A percentile compares a stretch with the other conserved stretches of the same genome.
Conservation (phyloP, 2,113 vertebrate genomes). For the Tupaia tana region DNA sequence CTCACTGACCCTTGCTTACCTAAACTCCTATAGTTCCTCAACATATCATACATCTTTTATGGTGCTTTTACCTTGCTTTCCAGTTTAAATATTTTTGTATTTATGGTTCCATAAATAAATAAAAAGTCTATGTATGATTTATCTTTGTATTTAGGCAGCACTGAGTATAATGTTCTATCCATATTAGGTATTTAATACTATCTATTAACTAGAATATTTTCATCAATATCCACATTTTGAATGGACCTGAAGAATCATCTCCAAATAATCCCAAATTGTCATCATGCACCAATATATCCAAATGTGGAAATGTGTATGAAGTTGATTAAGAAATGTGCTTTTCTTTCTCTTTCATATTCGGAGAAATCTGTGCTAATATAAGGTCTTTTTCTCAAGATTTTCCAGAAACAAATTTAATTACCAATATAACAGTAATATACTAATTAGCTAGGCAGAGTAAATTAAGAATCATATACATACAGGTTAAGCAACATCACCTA, state of each 20-base stretch:
- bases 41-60: not conserved
- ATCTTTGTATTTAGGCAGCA: not conserved
- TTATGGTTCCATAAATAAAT: not conserved
- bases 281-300: not conserved
- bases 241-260: not conserved
- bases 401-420: not conserved
- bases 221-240: not conserved
- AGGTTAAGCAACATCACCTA: not conserved
- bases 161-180: not conserved
- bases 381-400: not conserved
- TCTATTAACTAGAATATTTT: not conserved
- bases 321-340: conserved; percentile 30
- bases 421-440: not conserved
- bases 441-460: not conserved
- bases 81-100: not conserved
- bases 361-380: not conserved
- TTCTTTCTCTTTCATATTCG: conserved; percentile 17
- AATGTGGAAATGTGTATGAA: not conserved
- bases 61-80: not conserved
- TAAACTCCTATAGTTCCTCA: not conserved
- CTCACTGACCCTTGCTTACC: not conserved
- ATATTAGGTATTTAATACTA: not conserved
- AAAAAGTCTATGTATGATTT: not conserved
- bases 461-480: not conserved
- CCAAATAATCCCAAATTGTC: not conserved